Percentiles rank a stretch among this genome's conserved stretches.
Evolutionary conservation across 2,113 vertebrate species (phyloP).

Genomic region (Phylloscopus trochilus): DNA sequence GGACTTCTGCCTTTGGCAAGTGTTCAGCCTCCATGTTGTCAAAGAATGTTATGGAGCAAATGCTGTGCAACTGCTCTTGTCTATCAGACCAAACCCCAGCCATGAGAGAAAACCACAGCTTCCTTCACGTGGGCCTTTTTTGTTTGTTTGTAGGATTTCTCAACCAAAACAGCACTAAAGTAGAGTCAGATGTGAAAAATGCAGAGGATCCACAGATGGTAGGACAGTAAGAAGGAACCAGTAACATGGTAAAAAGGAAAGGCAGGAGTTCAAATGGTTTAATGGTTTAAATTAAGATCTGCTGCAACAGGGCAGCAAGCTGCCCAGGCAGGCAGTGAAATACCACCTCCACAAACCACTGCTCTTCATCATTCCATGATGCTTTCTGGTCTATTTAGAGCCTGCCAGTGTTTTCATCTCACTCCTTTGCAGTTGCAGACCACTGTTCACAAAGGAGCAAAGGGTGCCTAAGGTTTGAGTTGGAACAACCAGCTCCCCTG

Average conservation of each 20-base stretch:
- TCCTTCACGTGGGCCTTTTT: not conserved
- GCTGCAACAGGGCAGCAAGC: not conserved
- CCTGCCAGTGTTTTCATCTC: not conserved
- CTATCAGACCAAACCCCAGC: not conserved
- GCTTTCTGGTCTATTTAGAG: not conserved
- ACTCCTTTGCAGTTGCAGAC: not conserved
- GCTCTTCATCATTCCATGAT: not conserved
- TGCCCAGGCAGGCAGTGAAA: not conserved
- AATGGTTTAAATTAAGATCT: not conserved
- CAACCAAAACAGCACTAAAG: not conserved
- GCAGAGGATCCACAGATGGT: not conserved
- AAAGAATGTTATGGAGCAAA: rapidly evolving
- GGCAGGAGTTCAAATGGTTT: not conserved
- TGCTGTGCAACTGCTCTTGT: not conserved
- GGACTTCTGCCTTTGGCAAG: not conserved
- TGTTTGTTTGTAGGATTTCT: not conserved
- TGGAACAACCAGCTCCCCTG: not conserved
- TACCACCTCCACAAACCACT: not conserved
- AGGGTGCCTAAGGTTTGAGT: not conserved
- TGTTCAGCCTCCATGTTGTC: not conserved
- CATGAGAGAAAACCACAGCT: not conserved
- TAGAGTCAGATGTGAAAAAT: not conserved
- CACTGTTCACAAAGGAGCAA: not conserved
- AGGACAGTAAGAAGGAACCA: not conserved
- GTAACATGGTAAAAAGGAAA: not conserved